Percentiles rank a stretch among this genome's conserved stretches.
Evolutionary conservation across 2,797 vertebrate genomes (phyloP).

Genomic region (Helicolenus hilgendorfi): DNA sequence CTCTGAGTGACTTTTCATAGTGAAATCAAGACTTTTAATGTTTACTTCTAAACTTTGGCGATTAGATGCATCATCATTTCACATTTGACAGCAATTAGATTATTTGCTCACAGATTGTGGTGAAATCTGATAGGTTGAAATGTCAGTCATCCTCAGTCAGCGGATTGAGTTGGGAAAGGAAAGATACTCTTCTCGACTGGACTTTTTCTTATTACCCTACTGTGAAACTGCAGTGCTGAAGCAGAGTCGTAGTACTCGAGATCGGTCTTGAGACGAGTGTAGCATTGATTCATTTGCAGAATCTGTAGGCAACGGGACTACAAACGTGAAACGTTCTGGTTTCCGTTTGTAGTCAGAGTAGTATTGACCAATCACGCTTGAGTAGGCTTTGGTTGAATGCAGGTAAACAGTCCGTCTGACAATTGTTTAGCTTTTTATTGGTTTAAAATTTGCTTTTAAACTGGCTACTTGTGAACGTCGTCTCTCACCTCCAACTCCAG

Average conservation of each 20-base stretch:
- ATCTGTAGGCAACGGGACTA: background rate
- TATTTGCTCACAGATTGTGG: background rate
- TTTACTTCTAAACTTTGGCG: background rate
- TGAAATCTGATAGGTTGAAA: background rate
- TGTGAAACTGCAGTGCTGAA: background rate
- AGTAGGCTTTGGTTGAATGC: no score
- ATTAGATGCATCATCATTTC: background rate
- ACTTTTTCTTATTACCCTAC: background rate
- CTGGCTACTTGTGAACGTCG: no score
- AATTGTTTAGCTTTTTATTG: no score
- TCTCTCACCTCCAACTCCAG: no score
- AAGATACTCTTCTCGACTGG: background rate
- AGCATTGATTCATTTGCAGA: background rate
- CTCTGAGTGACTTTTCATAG: background rate
- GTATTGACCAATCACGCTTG: no score
- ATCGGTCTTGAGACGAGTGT: background rate
- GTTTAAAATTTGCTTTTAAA: no score
- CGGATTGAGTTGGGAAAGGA: background rate
- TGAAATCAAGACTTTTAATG: background rate
- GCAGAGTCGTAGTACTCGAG: background rate
- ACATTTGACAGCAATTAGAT: background rate
- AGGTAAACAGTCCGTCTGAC: no score
- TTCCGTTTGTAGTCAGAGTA: background rate
- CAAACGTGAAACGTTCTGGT: background rate
- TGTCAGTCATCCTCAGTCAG: background rate